Percentiles rank a stretch among this genome's conserved stretches.
Conservation (phyloP, 1,140 invertebrate species). For the Lepidurus apus region DNA sequence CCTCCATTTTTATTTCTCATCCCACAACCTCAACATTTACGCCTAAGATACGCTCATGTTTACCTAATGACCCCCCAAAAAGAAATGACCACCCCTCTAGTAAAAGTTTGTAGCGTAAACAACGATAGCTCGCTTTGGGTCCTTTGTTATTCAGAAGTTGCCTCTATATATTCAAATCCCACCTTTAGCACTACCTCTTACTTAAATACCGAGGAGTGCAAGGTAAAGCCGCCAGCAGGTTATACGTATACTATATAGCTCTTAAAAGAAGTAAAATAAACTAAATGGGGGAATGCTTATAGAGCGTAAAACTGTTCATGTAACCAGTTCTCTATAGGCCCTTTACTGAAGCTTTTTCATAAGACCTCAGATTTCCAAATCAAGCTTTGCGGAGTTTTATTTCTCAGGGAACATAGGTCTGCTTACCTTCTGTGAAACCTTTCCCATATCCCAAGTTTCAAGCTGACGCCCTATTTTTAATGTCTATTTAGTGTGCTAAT, state of each 20-base stretch:
- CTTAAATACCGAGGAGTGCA: too few species aligned
- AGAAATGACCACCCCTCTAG: not conserved
- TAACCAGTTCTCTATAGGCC: too few species aligned
- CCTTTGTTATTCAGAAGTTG: not conserved
- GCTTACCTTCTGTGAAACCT: not conserved
- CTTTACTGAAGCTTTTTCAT: not conserved
- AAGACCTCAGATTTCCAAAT: too few species aligned
- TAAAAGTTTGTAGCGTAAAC: not conserved
- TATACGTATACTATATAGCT: too few species aligned
- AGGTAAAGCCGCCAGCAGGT: too few species aligned
- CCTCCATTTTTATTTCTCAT: not conserved
- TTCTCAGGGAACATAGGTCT: not conserved
- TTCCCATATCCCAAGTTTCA: not conserved
- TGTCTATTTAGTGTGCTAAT: slow-evolving; percentile 19
- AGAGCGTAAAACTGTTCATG: too few species aligned
- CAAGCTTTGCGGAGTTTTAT: not conserved
- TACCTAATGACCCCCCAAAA: slow-evolving; percentile 9
- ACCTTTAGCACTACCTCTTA: not conserved
- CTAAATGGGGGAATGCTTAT: too few species aligned
- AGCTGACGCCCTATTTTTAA: slow-evolving; percentile 4
- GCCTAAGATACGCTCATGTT: not conserved
- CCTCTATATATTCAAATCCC: not conserved
- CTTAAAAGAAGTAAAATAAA: too few species aligned
- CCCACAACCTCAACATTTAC: not conserved
- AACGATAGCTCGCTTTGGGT: not conserved